Percentiles rank a stretch among this genome's conserved stretches.
Conservation (phyloP, 2,888 invertebrate genomes). For the Tipula confusa region DNA sequence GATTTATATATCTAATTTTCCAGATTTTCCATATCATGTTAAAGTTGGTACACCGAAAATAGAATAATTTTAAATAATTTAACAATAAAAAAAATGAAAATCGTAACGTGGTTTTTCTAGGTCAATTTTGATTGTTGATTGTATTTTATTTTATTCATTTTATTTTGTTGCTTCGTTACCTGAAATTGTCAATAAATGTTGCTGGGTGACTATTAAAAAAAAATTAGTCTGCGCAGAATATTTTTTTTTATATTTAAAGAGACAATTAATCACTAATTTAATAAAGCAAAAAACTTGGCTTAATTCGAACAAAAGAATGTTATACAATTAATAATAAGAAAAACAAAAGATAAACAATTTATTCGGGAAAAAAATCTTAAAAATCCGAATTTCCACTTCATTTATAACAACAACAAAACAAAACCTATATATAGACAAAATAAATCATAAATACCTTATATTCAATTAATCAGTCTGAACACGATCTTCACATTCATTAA, state of each 20-base stretch:
- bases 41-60: neutral
- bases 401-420: neutral
- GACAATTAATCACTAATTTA: neutral
- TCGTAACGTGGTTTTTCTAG: neutral
- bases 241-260: no score
- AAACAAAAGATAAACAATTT: no score
- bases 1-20: neutral
- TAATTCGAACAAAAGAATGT: neutral
- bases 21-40: neutral
- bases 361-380: neutral
- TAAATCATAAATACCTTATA: neutral
- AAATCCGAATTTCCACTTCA: neutral
- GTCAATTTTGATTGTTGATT: neutral
- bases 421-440: neutral
- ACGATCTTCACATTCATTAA: slow-evolving; percentile 28
- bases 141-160: neutral
- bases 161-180: neutral
- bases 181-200: neutral
- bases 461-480: slow-evolving; percentile 29
- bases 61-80: neutral
- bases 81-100: neutral
- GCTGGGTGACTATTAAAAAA: neutral
- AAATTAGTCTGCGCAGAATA: no score
- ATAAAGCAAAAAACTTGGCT: neutral
- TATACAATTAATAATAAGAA: neutral